These are phyloP conservation scores for Myoxocephalus aenaeus DNA, from an alignment of 2,797 vertebrate genomes.

Conservation along the genomic window DNA sequence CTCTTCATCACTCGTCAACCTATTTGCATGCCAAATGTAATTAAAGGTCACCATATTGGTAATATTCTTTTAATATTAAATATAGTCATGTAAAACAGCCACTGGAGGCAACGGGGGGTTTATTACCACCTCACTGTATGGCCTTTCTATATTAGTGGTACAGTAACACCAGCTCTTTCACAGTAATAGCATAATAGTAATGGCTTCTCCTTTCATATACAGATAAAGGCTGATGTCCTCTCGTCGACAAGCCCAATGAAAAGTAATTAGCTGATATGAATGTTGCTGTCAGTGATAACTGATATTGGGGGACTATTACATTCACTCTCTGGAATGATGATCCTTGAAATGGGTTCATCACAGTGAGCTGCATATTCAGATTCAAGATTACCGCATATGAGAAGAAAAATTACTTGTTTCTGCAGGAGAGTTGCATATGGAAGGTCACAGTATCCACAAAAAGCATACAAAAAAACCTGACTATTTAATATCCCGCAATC, in stretches of 20 bases:
- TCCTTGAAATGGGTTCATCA: conserved; percentile 70
- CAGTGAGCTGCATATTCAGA: conserved; percentile 60
- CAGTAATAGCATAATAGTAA: conserved; percentile 55
- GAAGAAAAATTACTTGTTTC: conserved; percentile 18
- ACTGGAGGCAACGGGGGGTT: conserved; percentile 50
- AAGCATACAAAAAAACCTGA: neutral
- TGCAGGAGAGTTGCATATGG: conserved; percentile 12
- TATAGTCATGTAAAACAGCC: conserved; percentile 48
- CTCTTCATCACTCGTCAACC: conserved; percentile 48
- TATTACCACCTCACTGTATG: conserved; percentile 62
- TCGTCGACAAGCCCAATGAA: conserved; percentile 69
- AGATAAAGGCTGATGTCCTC: conserved; percentile 72
- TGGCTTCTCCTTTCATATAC: conserved; percentile 60
- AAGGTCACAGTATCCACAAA: neutral
- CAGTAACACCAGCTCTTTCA: conserved; percentile 45
- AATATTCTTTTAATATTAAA: conserved; percentile 68
- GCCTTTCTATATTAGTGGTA: conserved; percentile 54
- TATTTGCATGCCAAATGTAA: conserved; percentile 72
- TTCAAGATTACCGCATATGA: conserved; percentile 39
- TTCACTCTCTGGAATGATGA: conserved; percentile 64
- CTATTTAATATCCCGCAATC: neutral
- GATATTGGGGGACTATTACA: conserved; percentile 78
- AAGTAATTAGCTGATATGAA: conserved; percentile 82
- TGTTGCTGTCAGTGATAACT: conserved; percentile 79
- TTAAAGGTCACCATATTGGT: conserved; percentile 75